These are phyloP conservation scores for Ciconia stormi DNA, from an alignment of 2,113 vertebrate genomes.

Conservation along the genomic window DNA sequence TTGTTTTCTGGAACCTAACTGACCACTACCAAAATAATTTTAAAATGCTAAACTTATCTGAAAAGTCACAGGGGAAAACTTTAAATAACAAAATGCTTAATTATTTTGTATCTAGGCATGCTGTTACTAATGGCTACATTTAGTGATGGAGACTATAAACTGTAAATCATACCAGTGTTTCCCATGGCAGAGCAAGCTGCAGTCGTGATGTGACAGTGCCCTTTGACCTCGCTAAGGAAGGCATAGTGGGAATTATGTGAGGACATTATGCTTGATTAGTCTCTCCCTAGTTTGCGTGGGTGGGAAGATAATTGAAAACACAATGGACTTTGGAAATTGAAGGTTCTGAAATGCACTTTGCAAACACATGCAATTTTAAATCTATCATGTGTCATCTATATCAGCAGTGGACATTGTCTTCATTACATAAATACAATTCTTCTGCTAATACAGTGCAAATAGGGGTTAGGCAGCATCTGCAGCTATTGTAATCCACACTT, in stretches of 20 bases:
- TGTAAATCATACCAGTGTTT: conserved; percentile 57
- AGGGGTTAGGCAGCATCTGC: conserved; percentile 46
- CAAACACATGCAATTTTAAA: conserved; percentile 56
- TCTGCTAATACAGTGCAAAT: conserved; percentile 46
- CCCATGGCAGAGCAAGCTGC: conserved; percentile 35
- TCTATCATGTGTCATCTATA: conserved; percentile 57
- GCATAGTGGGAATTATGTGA: conserved; percentile 44
- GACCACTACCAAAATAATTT: neutral
- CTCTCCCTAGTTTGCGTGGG: conserved; percentile 47
- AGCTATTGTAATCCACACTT: conserved; percentile 26
- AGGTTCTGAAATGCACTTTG: conserved; percentile 42
- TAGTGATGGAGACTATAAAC: conserved; percentile 44
- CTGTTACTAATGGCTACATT: conserved; percentile 44
- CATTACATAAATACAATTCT: conserved; percentile 55
- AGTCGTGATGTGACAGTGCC: neutral
- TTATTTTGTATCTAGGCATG: neutral
- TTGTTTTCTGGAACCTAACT: neutral
- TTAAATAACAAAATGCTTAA: conserved; percentile 27
- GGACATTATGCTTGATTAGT: conserved; percentile 63
- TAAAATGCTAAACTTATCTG: neutral
- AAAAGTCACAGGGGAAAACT: neutral
- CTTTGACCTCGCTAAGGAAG: conserved; percentile 20
- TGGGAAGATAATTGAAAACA: conserved; percentile 69
- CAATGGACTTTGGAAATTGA: conserved; percentile 47
- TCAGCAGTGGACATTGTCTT: conserved; percentile 45